Evolutionary conservation across 1,140 invertebrate species (phyloP), one percentile per base, ranked within the genome.

Genomic region (Hylyphantes graminicola): DNA sequence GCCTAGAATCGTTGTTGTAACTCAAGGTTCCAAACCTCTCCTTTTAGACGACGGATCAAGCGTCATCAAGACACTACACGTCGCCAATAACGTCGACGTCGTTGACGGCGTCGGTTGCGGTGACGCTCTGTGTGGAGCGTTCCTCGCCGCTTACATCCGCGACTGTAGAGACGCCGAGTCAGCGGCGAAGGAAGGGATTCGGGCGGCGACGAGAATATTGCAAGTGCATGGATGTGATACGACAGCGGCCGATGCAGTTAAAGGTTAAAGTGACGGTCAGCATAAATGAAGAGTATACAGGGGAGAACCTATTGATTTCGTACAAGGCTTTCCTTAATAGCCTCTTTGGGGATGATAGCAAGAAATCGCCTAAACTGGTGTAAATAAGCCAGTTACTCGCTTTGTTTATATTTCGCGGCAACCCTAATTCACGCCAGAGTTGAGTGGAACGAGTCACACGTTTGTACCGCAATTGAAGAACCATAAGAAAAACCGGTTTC

Each of bases 101-200:
- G 79, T 59, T 17, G 68, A 82, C 3, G 74, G 68, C 19, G 70
- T 82, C 1, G 79, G 79, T 6, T 82, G 79, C 35, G 79, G 79
- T 53, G 79, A 82, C 35, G 70, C 79, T 21, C n/a, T 73, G 15
- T 68, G 68, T 13, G 79, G 79, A n/a, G 79, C 68, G 0, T 82
- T 82, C 48, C 12, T 82, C 3, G 54, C 70, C 19, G 50, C 0
- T 73, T 82, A 73, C 50, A 53, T 77, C 21, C 2, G 7, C 11
- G 2, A 54, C 2, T 13, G n/a, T 9, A 63, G 54, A 35, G 12
- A 51, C 13, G 6, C 61, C 9, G 35, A 70, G 4, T 51, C 15
- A 10, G 10, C 78, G 12, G 35, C 72, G 4, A n/a, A 13, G 11
- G 51, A 13, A 12, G 78, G 78, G 2, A 80, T 80, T 48, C 4